Evolutionary conservation across 2,797 vertebrate species (phyloP), one percentile per base, ranked within the genome.

Genomic region (Smutsia temminckii): DNA sequence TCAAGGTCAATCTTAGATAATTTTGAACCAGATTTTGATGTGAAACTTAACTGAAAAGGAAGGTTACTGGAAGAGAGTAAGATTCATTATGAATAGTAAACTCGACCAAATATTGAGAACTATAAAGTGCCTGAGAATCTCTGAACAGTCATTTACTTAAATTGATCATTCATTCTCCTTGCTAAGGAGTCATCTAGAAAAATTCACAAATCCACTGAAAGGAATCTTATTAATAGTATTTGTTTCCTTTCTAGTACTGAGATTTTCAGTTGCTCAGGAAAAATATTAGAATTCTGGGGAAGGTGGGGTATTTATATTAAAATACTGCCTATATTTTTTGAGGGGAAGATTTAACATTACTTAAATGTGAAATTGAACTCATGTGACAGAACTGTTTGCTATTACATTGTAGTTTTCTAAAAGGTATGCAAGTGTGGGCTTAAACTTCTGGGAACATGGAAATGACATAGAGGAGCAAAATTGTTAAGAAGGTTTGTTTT

Each of bases 11-110:
- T 53, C 42, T 92, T 75, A 61, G 25, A 77, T 72, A 51, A 72
- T 72, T 88, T 85, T 94, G 55, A 84, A 55, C 72, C 12, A 87
- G 29, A 66, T 95, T 93, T 87, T 92, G 32, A 88, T 75, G 20
- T 64, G 11, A 80, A 92, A 80, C 53, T 71, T 90, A 55, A 53
- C 79, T 57, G 2, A 25, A 78, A 51, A 64, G 7, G 10, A 79
- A 20, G 68, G 79, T 80, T 87, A 72, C 8, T 74, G 23, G 64
- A 90, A 51, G 5, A 64, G 20, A 80, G 29, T 51, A 37, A n/a
- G 5, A n/a, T 55, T 2, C 49, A 72, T 37, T 92, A 79, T 93
- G 14, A 32, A 61, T 88, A 93, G 86, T 49, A 53, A 94, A 68
- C 42, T 23, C 57, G 14, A 85, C 13, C 32, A 93, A 85, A 85